These are phyloP conservation scores for Pterocles burchelli DNA, from an alignment of 2,113 vertebrate species.

Conservation along the genomic window DNA sequence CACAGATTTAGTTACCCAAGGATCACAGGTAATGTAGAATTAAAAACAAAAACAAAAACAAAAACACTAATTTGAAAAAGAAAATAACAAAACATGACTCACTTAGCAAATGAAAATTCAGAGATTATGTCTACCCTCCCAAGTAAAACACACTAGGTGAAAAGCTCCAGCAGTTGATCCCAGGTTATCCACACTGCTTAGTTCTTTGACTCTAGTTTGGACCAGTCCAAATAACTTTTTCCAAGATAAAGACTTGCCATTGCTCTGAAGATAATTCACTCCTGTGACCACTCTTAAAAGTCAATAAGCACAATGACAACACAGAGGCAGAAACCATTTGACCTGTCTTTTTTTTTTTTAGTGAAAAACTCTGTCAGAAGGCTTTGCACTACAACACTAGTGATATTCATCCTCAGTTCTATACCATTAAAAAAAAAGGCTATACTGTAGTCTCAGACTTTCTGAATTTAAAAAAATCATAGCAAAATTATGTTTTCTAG, in stretches of 20 bases:
- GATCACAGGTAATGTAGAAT: background rate
- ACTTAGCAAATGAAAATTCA: background rate
- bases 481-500: background rate
- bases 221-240: background rate
- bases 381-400: background rate
- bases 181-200: background rate
- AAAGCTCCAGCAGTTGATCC: background rate
- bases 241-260: fast-evolving
- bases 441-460: background rate
- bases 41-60: background rate
- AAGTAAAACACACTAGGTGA: background rate
- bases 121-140: background rate
- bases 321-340: background rate
- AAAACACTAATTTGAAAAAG: background rate
- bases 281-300: background rate
- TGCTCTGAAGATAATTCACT: background rate
- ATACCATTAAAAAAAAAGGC: no score
- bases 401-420: background rate
- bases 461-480: background rate
- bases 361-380: background rate
- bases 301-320: background rate
- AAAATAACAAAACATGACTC: background rate
- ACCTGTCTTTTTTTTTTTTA: background rate
- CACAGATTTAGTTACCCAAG: background rate
- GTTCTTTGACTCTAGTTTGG: background rate